Evolutionary conservation across 2,113 vertebrate genomes (phyloP).

Genomic region (Sebastes schlegelii): DNA sequence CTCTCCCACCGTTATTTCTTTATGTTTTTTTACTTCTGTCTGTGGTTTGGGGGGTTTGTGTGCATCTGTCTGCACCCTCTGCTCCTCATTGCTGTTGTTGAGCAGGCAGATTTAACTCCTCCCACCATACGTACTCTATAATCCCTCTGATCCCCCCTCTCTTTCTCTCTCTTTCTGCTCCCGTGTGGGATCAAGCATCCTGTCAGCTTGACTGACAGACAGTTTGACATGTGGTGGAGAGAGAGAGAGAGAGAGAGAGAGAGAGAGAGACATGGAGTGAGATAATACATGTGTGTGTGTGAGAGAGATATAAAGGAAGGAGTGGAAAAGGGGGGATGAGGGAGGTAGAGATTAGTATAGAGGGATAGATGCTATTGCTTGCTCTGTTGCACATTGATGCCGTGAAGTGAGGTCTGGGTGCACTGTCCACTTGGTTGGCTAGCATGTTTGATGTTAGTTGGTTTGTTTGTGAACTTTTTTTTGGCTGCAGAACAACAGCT

Average conservation of each 20-base stretch:
- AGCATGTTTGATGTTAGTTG: conserved; percentile 26
- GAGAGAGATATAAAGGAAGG: conserved; percentile 54
- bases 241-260: conserved; percentile 12
- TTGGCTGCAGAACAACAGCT: background rate
- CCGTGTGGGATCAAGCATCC: conserved; percentile 74
- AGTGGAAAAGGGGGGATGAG: conserved; percentile 42
- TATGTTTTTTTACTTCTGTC: background rate
- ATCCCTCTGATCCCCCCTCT: conserved; percentile 89
- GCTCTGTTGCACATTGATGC: conserved; percentile 56
- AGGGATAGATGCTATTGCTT: conserved; percentile 56
- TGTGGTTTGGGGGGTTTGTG: conserved; percentile 19
- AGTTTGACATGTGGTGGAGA: conserved; percentile 67
- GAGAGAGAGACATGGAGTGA: conserved; percentile 13
- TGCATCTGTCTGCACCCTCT: conserved; percentile 63
- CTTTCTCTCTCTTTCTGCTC: conserved; percentile 56
- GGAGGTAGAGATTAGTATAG: conserved; percentile 65
- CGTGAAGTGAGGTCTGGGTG: conserved; percentile 23
- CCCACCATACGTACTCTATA: conserved; percentile 88
- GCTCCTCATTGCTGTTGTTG: conserved; percentile 83
- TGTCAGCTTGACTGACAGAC: conserved; percentile 73
- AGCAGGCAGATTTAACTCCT: conserved; percentile 90
- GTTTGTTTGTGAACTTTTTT: conserved; percentile 4
- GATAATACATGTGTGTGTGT: conserved; percentile 26
- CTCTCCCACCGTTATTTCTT: background rate
- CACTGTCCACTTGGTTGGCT: conserved; percentile 45